Evolutionary conservation across 2,888 invertebrate species (phyloP).

Genomic region (Sesia bembeciformis): DNA sequence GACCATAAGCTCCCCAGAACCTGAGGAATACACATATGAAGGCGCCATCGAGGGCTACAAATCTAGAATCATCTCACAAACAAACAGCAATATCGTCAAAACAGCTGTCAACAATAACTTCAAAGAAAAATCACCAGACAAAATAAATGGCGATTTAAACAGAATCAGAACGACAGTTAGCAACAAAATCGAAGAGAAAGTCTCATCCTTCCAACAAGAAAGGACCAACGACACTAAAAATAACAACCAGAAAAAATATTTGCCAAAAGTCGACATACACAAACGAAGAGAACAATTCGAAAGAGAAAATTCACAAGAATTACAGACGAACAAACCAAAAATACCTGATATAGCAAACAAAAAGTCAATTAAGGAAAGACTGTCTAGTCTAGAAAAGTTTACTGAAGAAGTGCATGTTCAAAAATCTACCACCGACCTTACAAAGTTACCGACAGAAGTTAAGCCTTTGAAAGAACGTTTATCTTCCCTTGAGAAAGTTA

Average conservation of each 20-base stretch:
- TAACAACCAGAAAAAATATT: constrained; percentile 69
- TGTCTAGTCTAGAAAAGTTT: constrained; percentile 80
- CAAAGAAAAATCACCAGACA: constrained; percentile 64
- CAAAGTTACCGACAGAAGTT: constrained; percentile 74
- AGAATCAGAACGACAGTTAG: constrained; percentile 64
- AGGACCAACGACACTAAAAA: constrained; percentile 57
- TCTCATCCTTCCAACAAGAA: constrained; percentile 74
- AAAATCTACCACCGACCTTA: constrained; percentile 60
- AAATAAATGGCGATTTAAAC: constrained; percentile 52
- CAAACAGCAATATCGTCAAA: constrained; percentile 61
- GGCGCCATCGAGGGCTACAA: constrained; percentile 91
- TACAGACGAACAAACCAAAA: constrained; percentile 66
- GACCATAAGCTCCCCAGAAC: constrained; percentile 80
- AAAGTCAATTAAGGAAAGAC: constrained; percentile 82
- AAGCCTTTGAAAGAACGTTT: constrained; percentile 78
- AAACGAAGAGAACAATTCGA: constrained; percentile 90
- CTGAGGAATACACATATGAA: constrained; percentile 89
- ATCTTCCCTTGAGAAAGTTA: constrained; percentile 76
- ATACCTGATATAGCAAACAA: constrained; percentile 77
- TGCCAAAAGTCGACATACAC: constrained; percentile 87
- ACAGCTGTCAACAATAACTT: constrained; percentile 55
- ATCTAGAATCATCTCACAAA: constrained; percentile 80
- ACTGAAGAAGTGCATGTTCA: constrained; percentile 69
- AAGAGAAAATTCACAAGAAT: constrained; percentile 75
- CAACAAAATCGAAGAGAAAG: constrained; percentile 77